Percentiles rank a stretch among this genome's conserved stretches.
Evolutionary conservation across 2,888 invertebrate genomes (phyloP).

Genomic region (Gibbula magus): DNA sequence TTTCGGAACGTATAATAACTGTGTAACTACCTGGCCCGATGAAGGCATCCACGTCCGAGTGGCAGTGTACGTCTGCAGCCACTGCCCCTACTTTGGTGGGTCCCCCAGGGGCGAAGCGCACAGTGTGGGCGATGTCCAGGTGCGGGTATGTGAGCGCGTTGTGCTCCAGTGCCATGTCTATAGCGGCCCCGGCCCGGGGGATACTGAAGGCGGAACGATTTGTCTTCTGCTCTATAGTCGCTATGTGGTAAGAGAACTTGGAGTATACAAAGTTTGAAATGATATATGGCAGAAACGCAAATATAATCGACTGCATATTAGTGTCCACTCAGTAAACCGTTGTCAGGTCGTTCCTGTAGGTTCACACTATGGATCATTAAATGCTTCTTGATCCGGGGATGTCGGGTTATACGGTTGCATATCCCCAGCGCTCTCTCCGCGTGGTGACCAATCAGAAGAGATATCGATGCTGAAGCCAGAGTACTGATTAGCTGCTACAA

Average conservation of each 20-base stretch:
- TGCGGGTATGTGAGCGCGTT: neutral
- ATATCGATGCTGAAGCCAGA: too few species aligned
- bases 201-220: neutral
- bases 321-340: too few species aligned
- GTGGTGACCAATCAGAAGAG: too few species aligned
- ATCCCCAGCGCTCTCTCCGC: too few species aligned
- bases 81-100: conserved; percentile 40
- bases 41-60: conserved; percentile 36
- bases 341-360: too few species aligned
- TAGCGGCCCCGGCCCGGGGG: conserved; percentile 5
- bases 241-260: neutral
- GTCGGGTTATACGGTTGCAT: too few species aligned
- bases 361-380: too few species aligned
- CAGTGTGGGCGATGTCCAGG: neutral
- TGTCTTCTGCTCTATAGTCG: neutral
- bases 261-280: too few species aligned
- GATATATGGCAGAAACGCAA: too few species aligned
- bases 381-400: too few species aligned
- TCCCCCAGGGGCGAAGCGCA: conserved; percentile 36
- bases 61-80: conserved; percentile 40
- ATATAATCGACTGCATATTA: too few species aligned
- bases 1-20: neutral
- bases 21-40: conserved; percentile 45
- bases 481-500: too few species aligned
- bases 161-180: conserved; percentile 16